A percentile compares a stretch with the other conserved stretches of the same genome.
phyloP scores from a whole-genome alignment of 1,140 invertebrate species.

The Watersipora subatra region DNA sequence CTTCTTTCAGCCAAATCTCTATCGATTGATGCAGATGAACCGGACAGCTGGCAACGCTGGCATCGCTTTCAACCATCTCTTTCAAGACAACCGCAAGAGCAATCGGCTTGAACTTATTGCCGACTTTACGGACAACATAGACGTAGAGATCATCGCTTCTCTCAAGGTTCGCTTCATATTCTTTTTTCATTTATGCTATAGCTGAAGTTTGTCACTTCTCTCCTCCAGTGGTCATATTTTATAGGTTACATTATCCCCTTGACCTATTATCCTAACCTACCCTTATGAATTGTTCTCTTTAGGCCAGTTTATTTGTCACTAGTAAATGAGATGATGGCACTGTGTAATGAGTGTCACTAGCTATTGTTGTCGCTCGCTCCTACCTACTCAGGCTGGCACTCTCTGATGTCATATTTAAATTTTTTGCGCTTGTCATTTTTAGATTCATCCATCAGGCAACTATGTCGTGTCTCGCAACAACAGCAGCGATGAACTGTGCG shows the following conservation, averaged over 20 bases:
- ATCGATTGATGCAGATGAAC: conserved; percentile 72
- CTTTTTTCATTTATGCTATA: neutral
- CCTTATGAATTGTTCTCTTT: too few species aligned
- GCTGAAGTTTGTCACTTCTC: too few species aligned
- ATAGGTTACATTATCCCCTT: too few species aligned
- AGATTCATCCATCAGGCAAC: conserved; percentile 84
- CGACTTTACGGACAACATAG: conserved; percentile 71
- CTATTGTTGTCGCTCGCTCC: too few species aligned
- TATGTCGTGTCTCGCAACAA: conserved; percentile 73
- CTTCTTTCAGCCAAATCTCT: conserved; percentile 67
- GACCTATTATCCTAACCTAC: too few species aligned
- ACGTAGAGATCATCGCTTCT: conserved; percentile 76
- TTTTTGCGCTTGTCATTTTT: too few species aligned
- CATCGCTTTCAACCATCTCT: conserved; percentile 44
- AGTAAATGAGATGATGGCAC: too few species aligned
- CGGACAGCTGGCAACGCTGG: conserved; percentile 60
- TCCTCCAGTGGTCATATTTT: too few species aligned
- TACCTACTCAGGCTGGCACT: too few species aligned
- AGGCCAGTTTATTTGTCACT: too few species aligned
- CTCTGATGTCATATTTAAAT: too few species aligned
- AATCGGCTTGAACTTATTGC: conserved; percentile 78
- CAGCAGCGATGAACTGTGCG: conserved; percentile 65
- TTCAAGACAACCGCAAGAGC: conserved; percentile 52
- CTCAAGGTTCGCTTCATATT: conserved; percentile 22
- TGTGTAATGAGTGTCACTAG: too few species aligned